Evolutionary conservation across 2,888 invertebrate genomes (phyloP).

Genomic region (Melieria crassipennis): DNA sequence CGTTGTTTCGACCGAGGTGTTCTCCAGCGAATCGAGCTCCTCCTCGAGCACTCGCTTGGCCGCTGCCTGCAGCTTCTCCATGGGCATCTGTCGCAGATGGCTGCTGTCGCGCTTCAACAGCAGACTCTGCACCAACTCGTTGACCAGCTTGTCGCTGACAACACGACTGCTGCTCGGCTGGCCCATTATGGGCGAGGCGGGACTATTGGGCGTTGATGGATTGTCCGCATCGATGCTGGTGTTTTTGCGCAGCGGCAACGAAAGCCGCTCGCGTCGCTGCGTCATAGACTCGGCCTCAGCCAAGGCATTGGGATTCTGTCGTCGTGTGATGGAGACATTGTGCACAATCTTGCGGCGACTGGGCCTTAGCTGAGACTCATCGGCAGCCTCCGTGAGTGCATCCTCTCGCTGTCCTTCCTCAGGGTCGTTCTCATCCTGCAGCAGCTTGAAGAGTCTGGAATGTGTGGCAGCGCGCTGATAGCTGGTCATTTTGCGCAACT

Average conservation of each 20-base stretch:
- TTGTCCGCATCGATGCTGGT: conserved; percentile 68
- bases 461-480: conserved; percentile 79
- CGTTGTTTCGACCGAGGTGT: conserved; percentile 66
- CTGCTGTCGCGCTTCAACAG: conserved; percentile 69
- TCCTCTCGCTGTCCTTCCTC: conserved; percentile 34
- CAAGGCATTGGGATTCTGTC: conserved; percentile 59
- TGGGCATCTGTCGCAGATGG: conserved; percentile 68
- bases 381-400: conserved; percentile 48
- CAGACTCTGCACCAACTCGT: conserved; percentile 71
- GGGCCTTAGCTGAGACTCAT: conserved; percentile 58
- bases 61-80: conserved; percentile 71
- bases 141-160: conserved; percentile 69
- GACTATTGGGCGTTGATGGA: conserved; percentile 68
- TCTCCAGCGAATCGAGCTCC: conserved; percentile 68
- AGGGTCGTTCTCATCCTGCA: conserved; percentile 71
- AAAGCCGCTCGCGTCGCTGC: conserved; percentile 68
- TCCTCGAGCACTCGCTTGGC: conserved; percentile 70
- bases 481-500: conserved; percentile 69
- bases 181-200: conserved; percentile 61
- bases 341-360: conserved; percentile 63
- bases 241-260: conserved; percentile 67
- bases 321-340: conserved; percentile 65
- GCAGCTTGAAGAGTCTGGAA: conserved; percentile 74
- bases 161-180: conserved; percentile 67
- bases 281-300: conserved; percentile 64